Percentiles rank a stretch among this genome's conserved stretches.
Evolutionary conservation across 2,888 invertebrate species (phyloP).

Genomic region (Plutella xylostella): DNA sequence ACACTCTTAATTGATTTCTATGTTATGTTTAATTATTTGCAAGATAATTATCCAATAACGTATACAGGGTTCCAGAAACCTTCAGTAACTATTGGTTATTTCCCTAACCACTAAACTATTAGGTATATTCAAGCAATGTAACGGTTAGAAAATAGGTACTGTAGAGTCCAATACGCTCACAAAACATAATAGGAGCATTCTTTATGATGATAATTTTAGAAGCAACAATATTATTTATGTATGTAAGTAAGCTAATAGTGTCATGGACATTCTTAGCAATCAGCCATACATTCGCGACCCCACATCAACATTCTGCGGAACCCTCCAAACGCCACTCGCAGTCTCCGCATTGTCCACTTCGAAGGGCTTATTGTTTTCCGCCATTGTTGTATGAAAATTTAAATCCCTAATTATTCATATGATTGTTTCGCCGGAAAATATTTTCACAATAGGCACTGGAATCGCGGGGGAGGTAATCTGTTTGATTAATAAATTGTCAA

Average conservation of each 20-base stretch:
- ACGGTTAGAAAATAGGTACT: no score
- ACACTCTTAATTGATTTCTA: slow-evolving; percentile 61
- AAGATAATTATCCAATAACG: no score
- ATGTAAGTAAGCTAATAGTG: neutral
- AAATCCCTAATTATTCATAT: slow-evolving; percentile 70
- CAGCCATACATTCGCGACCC: slow-evolving; percentile 23
- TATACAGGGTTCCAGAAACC: neutral
- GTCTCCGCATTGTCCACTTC: slow-evolving; percentile 61
- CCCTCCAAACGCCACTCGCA: slow-evolving; percentile 52
- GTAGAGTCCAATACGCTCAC: no score
- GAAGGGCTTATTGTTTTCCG: slow-evolving; percentile 65
- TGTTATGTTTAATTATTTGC: no score
- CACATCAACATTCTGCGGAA: slow-evolving; percentile 46
- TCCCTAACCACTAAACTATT: neutral
- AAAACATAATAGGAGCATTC: no score
- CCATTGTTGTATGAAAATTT: slow-evolving; percentile 66
- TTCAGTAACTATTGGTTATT: neutral
- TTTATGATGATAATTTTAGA: no score
- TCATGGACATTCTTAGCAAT: slow-evolving; percentile 7
- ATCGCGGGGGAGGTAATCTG: slow-evolving; percentile 63
- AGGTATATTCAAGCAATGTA: neutral
- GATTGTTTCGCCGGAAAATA: slow-evolving; percentile 65
- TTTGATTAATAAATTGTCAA: slow-evolving; percentile 71
- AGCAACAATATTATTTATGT: no score
- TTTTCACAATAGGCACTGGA: slow-evolving; percentile 64